Evolutionary conservation across 2,888 invertebrate genomes (phyloP), one percentile per base, ranked within the genome.

Genomic region (Pocota personata): DNA sequence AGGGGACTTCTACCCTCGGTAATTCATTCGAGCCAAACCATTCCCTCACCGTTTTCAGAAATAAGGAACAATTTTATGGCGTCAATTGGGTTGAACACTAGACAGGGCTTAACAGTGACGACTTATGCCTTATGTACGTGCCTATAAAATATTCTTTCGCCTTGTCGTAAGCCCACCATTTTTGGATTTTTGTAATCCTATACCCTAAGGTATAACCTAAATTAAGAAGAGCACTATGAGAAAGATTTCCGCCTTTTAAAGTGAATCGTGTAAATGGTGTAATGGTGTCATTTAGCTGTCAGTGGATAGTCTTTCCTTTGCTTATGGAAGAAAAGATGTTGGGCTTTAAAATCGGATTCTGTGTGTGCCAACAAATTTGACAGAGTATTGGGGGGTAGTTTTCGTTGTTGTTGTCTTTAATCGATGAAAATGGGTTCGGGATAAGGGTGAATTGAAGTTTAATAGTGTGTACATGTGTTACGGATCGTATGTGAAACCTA

Each of bases 51-150:
- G 58, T 48, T 35, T 37, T 14, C 24, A 32, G 66, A 50, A 73
- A 32, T 67, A 37, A 30, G 48, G 43, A 72, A 35, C 37, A 60
- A 57, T 78, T 78, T 83, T 79, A 78, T 67, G 69, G 64, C 50
- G 32, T 35, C 77, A 71, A 78, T 78, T 66, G 57, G 64, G 35
- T 57, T 66, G n/a, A 71, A 58, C 40, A 62, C 60, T 50, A 57
- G 48, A 62, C 37, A 60, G 57, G 30, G 30, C 77, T 52, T 64
- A 82, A 32, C 57, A 64, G 64, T 43, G 79, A 79, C 73, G 79
- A 84, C 75, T 84, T 84, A 84, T 75, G 69, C 50, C 64, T 58
- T 79, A 52, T 75, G 75, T 66, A 84, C 79, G 84, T 84, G 84
- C 37, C 58, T 80, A 30, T 46, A 75, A 72, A 79, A 40, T 57